phyloP scores from a whole-genome alignment of 2,888 invertebrate species.

The Protophormia terraenovae region DNA sequence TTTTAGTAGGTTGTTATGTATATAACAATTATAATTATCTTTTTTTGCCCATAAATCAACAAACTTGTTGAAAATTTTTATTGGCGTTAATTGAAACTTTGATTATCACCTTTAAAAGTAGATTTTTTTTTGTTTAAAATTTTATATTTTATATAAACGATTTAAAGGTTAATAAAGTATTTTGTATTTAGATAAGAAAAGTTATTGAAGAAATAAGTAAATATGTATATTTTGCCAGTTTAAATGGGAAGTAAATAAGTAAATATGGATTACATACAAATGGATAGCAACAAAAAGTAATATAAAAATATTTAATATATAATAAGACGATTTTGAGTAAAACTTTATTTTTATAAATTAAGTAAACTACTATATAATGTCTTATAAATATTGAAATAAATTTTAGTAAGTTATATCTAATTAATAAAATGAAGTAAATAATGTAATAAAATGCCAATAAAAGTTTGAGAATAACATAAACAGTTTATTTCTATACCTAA shows the following conservation, averaged over 20 bases:
- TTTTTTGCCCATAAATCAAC: constrained; percentile 16
- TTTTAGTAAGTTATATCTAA: not conserved
- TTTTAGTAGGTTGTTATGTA: not conserved
- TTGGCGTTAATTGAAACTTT: constrained; percentile 46
- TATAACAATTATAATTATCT: not conserved
- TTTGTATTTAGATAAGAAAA: constrained; percentile 16
- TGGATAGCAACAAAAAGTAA: too few species aligned
- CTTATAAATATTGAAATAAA: too few species aligned
- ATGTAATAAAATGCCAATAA: not conserved
- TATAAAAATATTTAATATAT: too few species aligned
- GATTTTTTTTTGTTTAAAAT: constrained; percentile 14
- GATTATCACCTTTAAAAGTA: constrained; percentile 27
- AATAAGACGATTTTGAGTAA: too few species aligned
- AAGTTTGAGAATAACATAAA: not conserved
- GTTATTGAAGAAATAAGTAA: not conserved
- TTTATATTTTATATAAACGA: constrained; percentile 22
- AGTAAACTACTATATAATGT: too few species aligned
- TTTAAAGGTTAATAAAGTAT: not conserved
- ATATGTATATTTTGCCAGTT: not conserved
- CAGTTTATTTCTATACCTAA: not conserved
- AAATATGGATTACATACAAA: too few species aligned
- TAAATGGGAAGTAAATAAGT: too few species aligned
- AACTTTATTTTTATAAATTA: too few species aligned
- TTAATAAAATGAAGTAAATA: not conserved
- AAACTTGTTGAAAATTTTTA: constrained; percentile 29